These are phyloP conservation scores for Molorchus minor DNA, from an alignment of 2,888 invertebrate genomes.

Conservation along the genomic window DNA sequence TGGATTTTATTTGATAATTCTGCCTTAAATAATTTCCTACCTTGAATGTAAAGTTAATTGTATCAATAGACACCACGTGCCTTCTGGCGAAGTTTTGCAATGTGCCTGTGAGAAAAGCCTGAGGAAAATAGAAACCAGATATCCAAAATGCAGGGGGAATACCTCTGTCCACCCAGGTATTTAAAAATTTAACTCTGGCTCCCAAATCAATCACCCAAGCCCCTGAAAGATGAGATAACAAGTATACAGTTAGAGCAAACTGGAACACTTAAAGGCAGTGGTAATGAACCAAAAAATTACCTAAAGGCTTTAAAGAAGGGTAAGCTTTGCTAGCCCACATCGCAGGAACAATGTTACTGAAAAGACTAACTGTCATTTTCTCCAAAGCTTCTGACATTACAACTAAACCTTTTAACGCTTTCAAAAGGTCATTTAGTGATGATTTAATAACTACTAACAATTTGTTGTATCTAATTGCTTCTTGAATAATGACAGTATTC, in stretches of 20 bases:
- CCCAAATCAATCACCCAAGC: slow-evolving; percentile 74
- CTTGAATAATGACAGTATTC: slow-evolving; percentile 89
- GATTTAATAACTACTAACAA: slow-evolving; percentile 68
- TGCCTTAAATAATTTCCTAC: slow-evolving; percentile 55
- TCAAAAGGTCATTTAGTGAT: slow-evolving; percentile 71
- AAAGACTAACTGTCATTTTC: slow-evolving; percentile 72
- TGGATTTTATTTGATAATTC: too few species aligned
- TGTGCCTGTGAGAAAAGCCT: slow-evolving; percentile 84
- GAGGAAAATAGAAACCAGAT: slow-evolving; percentile 87
- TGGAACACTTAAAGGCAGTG: neutral
- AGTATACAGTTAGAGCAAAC: too few species aligned
- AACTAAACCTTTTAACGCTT: slow-evolving; percentile 79
- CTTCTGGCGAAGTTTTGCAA: slow-evolving; percentile 85
- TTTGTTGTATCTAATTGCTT: slow-evolving; percentile 81
- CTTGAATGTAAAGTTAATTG: slow-evolving; percentile 70
- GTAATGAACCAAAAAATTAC: slow-evolving; percentile 56
- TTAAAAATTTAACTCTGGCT: slow-evolving; percentile 71
- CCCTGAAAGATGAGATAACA: slow-evolving; percentile 60
- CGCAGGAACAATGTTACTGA: slow-evolving; percentile 73
- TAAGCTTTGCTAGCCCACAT: slow-evolving; percentile 77
- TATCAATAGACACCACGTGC: slow-evolving; percentile 79
- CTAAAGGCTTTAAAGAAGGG: slow-evolving; percentile 75
- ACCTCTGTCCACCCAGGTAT: slow-evolving; percentile 72
- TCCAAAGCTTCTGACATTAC: slow-evolving; percentile 82
- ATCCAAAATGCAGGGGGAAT: slow-evolving; percentile 84